phyloP scores from a whole-genome alignment of 2,888 invertebrate genomes.

The Pristionchus arcanus region DNA sequence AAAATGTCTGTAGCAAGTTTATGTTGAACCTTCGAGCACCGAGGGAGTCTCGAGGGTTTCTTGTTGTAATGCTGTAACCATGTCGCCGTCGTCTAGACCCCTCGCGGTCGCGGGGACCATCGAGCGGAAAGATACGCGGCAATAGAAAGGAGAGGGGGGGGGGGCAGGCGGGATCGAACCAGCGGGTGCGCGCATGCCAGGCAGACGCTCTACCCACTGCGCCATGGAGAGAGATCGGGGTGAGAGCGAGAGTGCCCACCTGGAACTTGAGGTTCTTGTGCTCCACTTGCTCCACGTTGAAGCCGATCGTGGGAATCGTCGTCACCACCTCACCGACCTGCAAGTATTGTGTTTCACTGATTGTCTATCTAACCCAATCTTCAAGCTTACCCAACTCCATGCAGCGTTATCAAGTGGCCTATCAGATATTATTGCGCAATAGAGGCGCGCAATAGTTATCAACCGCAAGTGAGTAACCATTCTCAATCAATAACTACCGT shows the following conservation, averaged over 20 bases:
- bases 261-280: slow-evolving; percentile 99
- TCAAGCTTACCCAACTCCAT: too few relatives aligned
- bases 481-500: too few relatives aligned
- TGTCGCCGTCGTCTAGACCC: slow-evolving; percentile 9
- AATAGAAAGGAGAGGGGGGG: neutral
- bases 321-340: slow-evolving; percentile 77
- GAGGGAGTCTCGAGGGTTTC: slow-evolving; percentile 6
- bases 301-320: slow-evolving; percentile 91
- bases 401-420: neutral
- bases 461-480: too few relatives aligned
- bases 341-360: slow-evolving; percentile 36
- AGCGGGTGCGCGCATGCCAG: neutral
- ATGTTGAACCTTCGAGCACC: slow-evolving; percentile 29
- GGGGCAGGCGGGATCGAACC: slow-evolving; percentile 1
- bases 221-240: slow-evolving; percentile 26
- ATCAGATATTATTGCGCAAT: too few relatives aligned
- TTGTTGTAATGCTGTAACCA: slow-evolving; percentile 10
- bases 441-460: too few relatives aligned
- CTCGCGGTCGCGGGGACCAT: slow-evolving; percentile 41
- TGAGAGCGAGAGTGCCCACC: slow-evolving; percentile 58
- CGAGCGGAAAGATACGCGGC: slow-evolving; percentile 41
- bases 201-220: slow-evolving; percentile 20
- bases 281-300: slow-evolving; percentile 99
- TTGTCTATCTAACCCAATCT: too few relatives aligned
- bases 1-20: slow-evolving; percentile 11